These are phyloP conservation scores for Sinosuthora webbiana DNA, from an alignment of 2,113 vertebrate species.

Conservation along the genomic window DNA sequence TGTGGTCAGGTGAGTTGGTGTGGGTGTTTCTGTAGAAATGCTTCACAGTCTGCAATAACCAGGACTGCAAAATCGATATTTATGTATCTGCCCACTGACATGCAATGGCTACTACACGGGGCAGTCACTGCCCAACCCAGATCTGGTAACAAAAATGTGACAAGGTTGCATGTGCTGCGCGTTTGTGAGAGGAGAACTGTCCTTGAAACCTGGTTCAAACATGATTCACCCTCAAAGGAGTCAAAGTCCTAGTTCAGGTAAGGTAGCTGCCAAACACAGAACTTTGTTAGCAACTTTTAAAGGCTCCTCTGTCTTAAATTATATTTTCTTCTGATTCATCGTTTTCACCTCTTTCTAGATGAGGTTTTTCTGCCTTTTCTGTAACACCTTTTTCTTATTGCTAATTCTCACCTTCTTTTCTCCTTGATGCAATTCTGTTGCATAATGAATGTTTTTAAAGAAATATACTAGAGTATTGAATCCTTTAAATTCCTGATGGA, in stretches of 20 bases:
- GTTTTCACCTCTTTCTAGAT: not conserved
- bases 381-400: not conserved
- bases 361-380: not conserved
- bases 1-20: not conserved
- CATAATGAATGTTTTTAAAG: not conserved
- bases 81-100: not conserved
- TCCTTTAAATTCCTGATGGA: not conserved
- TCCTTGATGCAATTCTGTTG: not conserved
- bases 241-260: slow-evolving; percentile 61
- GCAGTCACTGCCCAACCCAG: not conserved
- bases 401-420: not conserved
- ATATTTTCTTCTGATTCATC: not conserved
- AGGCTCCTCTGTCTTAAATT: not conserved
- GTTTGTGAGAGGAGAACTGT: not conserved
- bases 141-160: slow-evolving; percentile 7
- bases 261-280: slow-evolving; percentile 39
- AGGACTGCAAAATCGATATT: not conserved
- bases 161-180: not conserved
- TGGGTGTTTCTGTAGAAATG: not conserved
- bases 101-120: not conserved
- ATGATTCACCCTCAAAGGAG: slow-evolving; percentile 37
- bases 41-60: not conserved
- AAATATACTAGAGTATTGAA: not conserved
- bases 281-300: slow-evolving; percentile 23
- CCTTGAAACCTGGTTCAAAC: slow-evolving; percentile 59